A percentile compares a stretch with the other conserved stretches of the same genome.
Conservation (phyloP, 2,113 vertebrate genomes). For the Ictalurus punctatus region DNA sequence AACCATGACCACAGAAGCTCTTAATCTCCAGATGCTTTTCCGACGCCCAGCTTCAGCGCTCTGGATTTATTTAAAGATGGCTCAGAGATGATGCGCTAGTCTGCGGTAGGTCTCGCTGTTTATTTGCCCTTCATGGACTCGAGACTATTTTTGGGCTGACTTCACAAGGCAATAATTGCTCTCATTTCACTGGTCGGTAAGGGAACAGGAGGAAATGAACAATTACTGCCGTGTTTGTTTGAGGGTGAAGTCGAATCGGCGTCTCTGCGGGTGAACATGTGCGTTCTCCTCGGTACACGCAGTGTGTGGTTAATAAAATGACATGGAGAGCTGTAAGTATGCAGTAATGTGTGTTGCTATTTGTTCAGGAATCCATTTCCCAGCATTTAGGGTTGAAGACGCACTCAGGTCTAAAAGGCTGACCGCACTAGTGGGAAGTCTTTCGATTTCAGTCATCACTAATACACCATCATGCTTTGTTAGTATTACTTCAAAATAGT, state of each 20-base stretch:
- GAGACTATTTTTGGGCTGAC: conserved; percentile 74
- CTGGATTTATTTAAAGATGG: conserved; percentile 58
- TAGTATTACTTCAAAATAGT: neutral
- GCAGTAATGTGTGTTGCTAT: conserved; percentile 34
- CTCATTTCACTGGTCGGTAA: conserved; percentile 78
- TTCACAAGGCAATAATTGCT: conserved; percentile 78
- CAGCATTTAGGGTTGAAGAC: neutral
- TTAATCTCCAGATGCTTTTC: conserved; percentile 15
- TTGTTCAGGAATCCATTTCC: conserved; percentile 2
- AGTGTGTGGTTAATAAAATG: conserved; percentile 45
- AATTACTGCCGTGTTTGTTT: conserved; percentile 75
- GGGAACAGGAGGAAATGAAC: conserved; percentile 77
- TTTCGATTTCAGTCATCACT: neutral
- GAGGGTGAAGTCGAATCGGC: conserved; percentile 56
- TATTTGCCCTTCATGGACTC: conserved; percentile 73
- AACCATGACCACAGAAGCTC: neutral
- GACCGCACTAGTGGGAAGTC: neutral
- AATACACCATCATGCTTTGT: neutral
- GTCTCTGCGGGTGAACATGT: conserved; percentile 50
- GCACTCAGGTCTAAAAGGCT: neutral
- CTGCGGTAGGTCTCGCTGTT: conserved; percentile 73
- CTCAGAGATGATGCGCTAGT: conserved; percentile 57
- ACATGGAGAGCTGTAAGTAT: conserved; percentile 13
- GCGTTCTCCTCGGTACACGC: conserved; percentile 34
- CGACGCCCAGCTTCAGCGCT: conserved; percentile 14